These are phyloP conservation scores for Drosophila miranda DNA, from an alignment of 1,140 invertebrate species.

Conservation along the genomic window DNA sequence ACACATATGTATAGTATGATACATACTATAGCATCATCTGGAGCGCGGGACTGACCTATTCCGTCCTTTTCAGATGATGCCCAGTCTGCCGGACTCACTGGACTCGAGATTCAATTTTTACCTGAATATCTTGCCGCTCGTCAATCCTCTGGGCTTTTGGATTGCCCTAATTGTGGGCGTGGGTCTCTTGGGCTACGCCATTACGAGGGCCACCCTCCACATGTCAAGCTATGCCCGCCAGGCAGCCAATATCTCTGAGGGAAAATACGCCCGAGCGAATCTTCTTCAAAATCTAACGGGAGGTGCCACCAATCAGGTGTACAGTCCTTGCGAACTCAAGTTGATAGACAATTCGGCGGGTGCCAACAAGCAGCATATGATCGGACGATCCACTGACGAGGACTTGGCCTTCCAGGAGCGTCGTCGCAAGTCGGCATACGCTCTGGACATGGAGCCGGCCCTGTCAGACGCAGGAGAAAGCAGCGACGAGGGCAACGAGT, in stretches of 20 bases:
- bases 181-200: conserved; percentile 83
- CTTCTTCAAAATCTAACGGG: conserved; percentile 45
- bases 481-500: conserved; percentile 58
- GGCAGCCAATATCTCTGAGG: conserved; percentile 53
- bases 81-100: conserved; percentile 85
- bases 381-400: conserved; percentile 30
- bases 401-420: conserved; percentile 32
- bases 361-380: conserved; percentile 47
- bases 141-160: conserved; percentile 85
- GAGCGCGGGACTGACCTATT: not conserved
- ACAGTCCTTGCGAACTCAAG: conserved; percentile 68
- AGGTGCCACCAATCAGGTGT: conserved; percentile 44
- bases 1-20: not conserved
- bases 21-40: too few relatives aligned
- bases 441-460: conserved; percentile 70
- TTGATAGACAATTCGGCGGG: conserved; percentile 53
- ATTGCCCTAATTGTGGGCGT: conserved; percentile 84
- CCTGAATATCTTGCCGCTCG: conserved; percentile 86
- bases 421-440: conserved; percentile 47
- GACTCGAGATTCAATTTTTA: conserved; percentile 88
- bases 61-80: conserved; percentile 85
- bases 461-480: conserved; percentile 48
- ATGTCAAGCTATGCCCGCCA: conserved; percentile 63
- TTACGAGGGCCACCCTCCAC: conserved; percentile 73
- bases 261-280: conserved; percentile 62